phyloP scores from a whole-genome alignment of 2,888 invertebrate species.

The Belgica antarctica region DNA sequence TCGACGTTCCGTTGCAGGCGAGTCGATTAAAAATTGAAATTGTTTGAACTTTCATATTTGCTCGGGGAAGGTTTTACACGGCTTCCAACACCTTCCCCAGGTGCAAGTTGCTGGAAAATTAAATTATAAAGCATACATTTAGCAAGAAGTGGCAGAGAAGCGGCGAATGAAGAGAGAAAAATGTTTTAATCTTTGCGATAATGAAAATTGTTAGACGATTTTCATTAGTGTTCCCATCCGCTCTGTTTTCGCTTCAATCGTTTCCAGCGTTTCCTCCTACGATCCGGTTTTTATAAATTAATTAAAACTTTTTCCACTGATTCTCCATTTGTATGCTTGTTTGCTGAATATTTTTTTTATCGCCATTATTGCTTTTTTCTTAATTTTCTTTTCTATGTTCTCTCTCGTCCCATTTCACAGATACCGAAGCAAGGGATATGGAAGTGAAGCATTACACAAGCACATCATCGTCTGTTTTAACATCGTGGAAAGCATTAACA shows the following conservation, averaged over 20 bases:
- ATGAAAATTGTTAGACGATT: conserved; percentile 34
- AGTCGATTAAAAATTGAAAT: conserved; percentile 6
- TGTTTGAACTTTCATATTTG: conserved; percentile 6
- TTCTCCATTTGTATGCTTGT: conserved; percentile 35
- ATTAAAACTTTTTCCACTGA: conserved; percentile 36
- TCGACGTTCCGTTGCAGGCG: neutral
- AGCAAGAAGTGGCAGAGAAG: neutral
- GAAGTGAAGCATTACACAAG: conserved; percentile 43
- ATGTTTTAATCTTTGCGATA: conserved; percentile 26
- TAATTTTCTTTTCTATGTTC: conserved; percentile 3
- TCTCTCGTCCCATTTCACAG: conserved; percentile 17
- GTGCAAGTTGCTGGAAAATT: neutral
- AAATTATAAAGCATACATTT: conserved; percentile 16
- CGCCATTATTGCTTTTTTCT: neutral
- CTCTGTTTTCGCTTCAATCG: neutral
- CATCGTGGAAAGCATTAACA: conserved; percentile 28
- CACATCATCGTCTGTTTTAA: conserved; percentile 34
- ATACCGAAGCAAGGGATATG: conserved; percentile 41
- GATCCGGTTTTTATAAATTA: conserved; percentile 22
- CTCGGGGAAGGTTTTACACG: neutral
- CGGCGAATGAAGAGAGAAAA: neutral
- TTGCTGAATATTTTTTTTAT: conserved; percentile 16
- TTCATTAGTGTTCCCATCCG: conserved; percentile 27
- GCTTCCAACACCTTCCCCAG: neutral
- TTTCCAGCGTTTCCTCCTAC: neutral